A percentile compares a stretch with the other conserved stretches of the same genome.
Evolutionary conservation across 2,113 vertebrate species (phyloP).

Genomic region (Alexandromys fortis): DNA sequence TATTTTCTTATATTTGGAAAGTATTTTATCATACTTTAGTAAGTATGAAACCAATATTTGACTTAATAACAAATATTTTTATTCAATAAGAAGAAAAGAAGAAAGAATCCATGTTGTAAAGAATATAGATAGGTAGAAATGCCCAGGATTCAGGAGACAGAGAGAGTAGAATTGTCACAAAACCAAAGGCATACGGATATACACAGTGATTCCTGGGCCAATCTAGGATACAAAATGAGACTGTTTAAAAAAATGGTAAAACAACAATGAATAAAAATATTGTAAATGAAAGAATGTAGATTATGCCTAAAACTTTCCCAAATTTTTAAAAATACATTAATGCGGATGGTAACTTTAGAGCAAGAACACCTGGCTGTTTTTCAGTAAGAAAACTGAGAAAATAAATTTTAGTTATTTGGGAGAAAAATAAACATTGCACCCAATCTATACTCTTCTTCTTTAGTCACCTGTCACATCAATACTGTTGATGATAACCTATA

Average conservation of each 20-base stretch:
- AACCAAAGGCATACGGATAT: too few species aligned
- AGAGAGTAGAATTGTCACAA: background rate
- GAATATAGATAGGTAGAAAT: background rate
- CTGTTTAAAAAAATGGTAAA: background rate
- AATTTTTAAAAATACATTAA: background rate
- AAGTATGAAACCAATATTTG: background rate
- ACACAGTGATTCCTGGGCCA: too few species aligned
- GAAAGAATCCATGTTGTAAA: background rate
- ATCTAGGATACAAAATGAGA: background rate
- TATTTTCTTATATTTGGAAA: background rate
- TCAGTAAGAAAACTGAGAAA: background rate
- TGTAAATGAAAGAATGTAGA: background rate
- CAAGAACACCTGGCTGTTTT: background rate
- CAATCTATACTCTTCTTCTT: background rate
- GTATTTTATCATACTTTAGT: background rate
- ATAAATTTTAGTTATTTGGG: background rate
- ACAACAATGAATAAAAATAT: background rate
- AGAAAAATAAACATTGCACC: background rate
- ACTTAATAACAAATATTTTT: background rate
- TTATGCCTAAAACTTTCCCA: background rate
- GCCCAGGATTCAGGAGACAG: background rate
- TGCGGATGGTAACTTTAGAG: background rate
- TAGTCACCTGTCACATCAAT: background rate
- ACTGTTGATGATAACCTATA: background rate
- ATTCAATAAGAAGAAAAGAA: background rate